Evolutionary conservation across 2,888 invertebrate genomes (phyloP).

Genomic region (Hyposoter didymator): DNA sequence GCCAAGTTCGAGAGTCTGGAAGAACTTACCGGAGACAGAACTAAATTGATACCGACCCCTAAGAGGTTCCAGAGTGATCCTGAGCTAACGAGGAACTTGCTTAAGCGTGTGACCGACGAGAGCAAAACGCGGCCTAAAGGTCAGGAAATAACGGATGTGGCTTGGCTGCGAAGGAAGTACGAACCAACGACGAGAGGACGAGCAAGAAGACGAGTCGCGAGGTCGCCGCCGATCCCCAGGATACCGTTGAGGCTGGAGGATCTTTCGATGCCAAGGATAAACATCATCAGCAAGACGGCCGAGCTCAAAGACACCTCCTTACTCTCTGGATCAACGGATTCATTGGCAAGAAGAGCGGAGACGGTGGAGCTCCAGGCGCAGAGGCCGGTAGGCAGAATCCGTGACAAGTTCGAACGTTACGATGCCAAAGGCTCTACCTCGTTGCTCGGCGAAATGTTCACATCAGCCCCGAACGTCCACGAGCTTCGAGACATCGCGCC

Average conservation of each 20-base stretch:
- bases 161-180: constrained; percentile 87
- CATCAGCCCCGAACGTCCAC: constrained; percentile 92
- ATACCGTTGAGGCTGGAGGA: constrained; percentile 88
- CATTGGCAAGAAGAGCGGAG: constrained; percentile 79
- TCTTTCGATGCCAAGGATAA: constrained; percentile 94
- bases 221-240: constrained; percentile 87
- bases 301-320: constrained; percentile 84
- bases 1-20: constrained; percentile 91
- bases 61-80: constrained; percentile 91
- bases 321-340: constrained; percentile 65
- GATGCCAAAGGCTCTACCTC: constrained; percentile 83
- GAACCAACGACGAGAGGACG: constrained; percentile 86
- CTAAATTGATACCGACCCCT: constrained; percentile 79
- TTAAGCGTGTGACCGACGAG: constrained; percentile 85
- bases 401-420: constrained; percentile 88
- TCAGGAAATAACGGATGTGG: constrained; percentile 87
- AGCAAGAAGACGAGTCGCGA: constrained; percentile 84
- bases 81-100: constrained; percentile 88
- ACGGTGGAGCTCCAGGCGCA: constrained; percentile 77
- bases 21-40: constrained; percentile 81
- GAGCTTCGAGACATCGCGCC: constrained; percentile 92
- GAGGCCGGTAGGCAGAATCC: constrained; percentile 90
- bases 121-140: constrained; percentile 84
- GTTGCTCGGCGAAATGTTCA: constrained; percentile 91
- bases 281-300: constrained; percentile 95